Evolutionary conservation across 2,797 vertebrate species (phyloP).

Genomic region (Leptatherina wallacei): DNA sequence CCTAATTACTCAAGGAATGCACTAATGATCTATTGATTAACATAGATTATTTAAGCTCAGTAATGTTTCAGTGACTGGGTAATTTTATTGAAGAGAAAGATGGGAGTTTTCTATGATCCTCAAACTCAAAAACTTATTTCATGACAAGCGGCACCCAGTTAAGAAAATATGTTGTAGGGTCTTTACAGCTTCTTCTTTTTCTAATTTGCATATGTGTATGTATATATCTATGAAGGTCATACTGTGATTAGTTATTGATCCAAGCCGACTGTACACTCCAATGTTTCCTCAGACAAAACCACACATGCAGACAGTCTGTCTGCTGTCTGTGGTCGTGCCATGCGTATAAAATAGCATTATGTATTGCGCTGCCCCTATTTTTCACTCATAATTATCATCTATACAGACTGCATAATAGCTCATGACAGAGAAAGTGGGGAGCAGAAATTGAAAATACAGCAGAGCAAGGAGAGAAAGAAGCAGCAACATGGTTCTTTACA

Average conservation of each 20-base stretch:
- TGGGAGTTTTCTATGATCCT: slow-evolving; percentile 10
- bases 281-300: slow-evolving; percentile 54
- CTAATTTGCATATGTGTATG: neutral
- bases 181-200: neutral
- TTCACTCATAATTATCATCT: slow-evolving; percentile 29
- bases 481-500: too few relatives aligned
- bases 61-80: slow-evolving; percentile 30
- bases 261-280: slow-evolving; percentile 30
- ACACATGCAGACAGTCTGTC: slow-evolving; percentile 22
- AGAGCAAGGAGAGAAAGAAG: too few relatives aligned
- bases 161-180: slow-evolving; percentile 5
- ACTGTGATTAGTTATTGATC: slow-evolving; percentile 73
- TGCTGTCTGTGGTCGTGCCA: slow-evolving; percentile 1
- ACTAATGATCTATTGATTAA: slow-evolving; percentile 53
- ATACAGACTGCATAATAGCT: slow-evolving; percentile 25
- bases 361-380: slow-evolving; percentile 22
- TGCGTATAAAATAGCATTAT: slow-evolving; percentile 19
- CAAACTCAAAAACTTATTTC: slow-evolving; percentile 12
- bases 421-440: slow-evolving; percentile 11
- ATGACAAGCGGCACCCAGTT: slow-evolving; percentile 8
- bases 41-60: slow-evolving; percentile 25
- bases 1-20: slow-evolving; percentile 49
- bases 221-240: slow-evolving; percentile 55
- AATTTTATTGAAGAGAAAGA: slow-evolving; percentile 14
- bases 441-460: slow-evolving; percentile 16